Conservation (phyloP, 2,113 vertebrate genomes). For the Megaleporinus macrocephalus region DNA sequence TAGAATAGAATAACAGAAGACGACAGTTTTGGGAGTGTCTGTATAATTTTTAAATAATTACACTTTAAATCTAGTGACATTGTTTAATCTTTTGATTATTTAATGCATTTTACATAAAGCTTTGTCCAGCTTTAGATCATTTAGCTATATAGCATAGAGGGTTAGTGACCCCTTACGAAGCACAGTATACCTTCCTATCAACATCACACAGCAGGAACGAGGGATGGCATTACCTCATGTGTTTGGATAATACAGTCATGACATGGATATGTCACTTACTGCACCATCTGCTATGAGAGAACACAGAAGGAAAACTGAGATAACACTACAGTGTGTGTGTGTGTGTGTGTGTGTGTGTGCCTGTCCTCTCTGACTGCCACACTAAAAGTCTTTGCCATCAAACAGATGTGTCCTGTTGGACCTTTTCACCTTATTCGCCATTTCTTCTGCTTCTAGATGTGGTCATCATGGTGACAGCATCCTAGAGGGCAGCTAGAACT, state of each 20-base stretch:
- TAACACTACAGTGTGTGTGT: conserved; percentile 33
- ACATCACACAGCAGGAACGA: neutral
- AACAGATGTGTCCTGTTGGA: conserved; percentile 55
- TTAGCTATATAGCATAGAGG: too few relatives aligned
- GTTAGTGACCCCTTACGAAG: too few relatives aligned
- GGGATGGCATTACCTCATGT: neutral
- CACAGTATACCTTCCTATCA: too few relatives aligned
- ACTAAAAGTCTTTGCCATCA: neutral
- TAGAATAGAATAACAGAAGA: too few relatives aligned
- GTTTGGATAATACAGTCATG: neutral
- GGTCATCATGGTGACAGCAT: neutral
- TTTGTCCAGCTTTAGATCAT: too few relatives aligned
- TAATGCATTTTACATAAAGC: too few relatives aligned
- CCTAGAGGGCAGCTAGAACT: neutral
- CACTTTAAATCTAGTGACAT: too few relatives aligned
- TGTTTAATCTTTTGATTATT: too few relatives aligned
- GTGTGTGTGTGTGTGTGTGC: conserved; percentile 2
- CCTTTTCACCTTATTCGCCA: conserved; percentile 50
- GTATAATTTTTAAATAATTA: too few relatives aligned
- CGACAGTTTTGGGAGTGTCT: too few relatives aligned
- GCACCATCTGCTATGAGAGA: neutral
- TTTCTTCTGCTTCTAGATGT: conserved; percentile 87
- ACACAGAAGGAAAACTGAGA: neutral
- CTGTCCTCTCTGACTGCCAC: neutral
- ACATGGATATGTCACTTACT: neutral